phyloP scores from a whole-genome alignment of 1,140 invertebrate species.

The Nomia melanderi region DNA sequence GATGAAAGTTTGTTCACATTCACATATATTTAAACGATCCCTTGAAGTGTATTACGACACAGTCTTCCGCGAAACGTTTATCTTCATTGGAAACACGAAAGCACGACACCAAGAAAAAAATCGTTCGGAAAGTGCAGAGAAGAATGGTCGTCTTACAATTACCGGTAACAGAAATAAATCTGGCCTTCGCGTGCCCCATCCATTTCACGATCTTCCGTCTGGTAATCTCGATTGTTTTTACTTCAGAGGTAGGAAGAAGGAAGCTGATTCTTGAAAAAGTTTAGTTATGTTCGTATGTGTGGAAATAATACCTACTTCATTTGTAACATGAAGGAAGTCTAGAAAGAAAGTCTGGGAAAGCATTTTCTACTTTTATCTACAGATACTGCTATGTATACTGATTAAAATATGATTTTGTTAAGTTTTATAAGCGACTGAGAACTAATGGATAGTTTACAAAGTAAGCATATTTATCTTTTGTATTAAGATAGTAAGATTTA shows the following conservation, averaged over 20 bases:
- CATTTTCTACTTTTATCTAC: too few relatives aligned
- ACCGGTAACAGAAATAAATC: conserved; percentile 56
- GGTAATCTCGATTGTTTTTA: conserved; percentile 11
- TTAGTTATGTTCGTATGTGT: not conserved
- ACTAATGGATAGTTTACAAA: too few relatives aligned
- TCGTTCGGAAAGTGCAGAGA: conserved; percentile 39
- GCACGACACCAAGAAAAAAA: conserved; percentile 36
- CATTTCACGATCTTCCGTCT: not conserved
- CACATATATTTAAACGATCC: not conserved
- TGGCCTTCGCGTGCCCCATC: not conserved
- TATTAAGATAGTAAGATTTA: too few relatives aligned
- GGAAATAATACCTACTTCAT: too few relatives aligned
- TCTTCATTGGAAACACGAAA: conserved; percentile 48
- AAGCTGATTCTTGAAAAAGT: conserved; percentile 11
- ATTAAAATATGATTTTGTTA: too few relatives aligned
- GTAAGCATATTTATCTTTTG: too few relatives aligned
- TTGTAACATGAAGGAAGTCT: too few relatives aligned
- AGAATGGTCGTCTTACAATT: conserved; percentile 57
- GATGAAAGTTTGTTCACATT: not conserved
- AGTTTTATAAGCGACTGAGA: too few relatives aligned
- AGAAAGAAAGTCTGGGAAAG: too few relatives aligned
- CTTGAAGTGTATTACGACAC: conserved; percentile 35
- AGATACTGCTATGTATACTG: too few relatives aligned
- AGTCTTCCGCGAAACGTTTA: conserved; percentile 38
- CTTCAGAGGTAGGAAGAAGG: not conserved